These are phyloP conservation scores for Oreochromis aureus DNA, from an alignment of 2,113 vertebrate genomes.

Conservation along the genomic window DNA sequence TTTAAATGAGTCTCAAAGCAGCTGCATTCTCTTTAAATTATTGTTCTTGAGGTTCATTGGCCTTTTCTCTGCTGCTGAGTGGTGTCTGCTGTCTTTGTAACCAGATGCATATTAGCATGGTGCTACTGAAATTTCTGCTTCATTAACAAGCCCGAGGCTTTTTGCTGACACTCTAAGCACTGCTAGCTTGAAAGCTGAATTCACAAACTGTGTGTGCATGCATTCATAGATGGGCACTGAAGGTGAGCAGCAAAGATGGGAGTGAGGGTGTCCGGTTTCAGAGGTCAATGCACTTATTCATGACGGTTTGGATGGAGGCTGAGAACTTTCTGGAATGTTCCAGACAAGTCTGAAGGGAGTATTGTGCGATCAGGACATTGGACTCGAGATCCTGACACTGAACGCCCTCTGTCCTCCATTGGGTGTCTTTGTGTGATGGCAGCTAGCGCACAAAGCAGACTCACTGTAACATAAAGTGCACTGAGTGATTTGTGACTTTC, in stretches of 20 bases:
- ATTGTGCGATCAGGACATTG: slow-evolving; percentile 35
- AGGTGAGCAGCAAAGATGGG: background rate
- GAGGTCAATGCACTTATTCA: slow-evolving; percentile 62
- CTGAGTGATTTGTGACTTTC: background rate
- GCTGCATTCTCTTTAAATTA: background rate
- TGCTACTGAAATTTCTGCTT: background rate
- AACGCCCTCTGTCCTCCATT: background rate
- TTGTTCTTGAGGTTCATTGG: background rate
- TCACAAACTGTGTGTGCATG: background rate
- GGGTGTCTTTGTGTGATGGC: slow-evolving; percentile 23
- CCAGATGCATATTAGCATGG: background rate
- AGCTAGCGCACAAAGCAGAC: background rate
- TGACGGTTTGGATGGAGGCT: slow-evolving; percentile 19
- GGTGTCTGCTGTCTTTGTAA: background rate
- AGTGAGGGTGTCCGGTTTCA: background rate
- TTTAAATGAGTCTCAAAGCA: background rate
- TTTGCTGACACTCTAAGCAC: background rate
- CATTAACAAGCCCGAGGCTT: background rate
- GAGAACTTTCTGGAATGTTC: slow-evolving; percentile 61
- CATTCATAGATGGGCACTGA: background rate
- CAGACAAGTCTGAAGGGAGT: slow-evolving; percentile 53
- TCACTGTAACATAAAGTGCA: slow-evolving; percentile 4
- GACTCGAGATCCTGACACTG: slow-evolving; percentile 17
- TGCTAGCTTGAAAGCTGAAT: background rate
- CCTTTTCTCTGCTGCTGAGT: background rate